Evolutionary conservation across 2,797 vertebrate species (phyloP).

Genomic region (Catostomus latipinnis): DNA sequence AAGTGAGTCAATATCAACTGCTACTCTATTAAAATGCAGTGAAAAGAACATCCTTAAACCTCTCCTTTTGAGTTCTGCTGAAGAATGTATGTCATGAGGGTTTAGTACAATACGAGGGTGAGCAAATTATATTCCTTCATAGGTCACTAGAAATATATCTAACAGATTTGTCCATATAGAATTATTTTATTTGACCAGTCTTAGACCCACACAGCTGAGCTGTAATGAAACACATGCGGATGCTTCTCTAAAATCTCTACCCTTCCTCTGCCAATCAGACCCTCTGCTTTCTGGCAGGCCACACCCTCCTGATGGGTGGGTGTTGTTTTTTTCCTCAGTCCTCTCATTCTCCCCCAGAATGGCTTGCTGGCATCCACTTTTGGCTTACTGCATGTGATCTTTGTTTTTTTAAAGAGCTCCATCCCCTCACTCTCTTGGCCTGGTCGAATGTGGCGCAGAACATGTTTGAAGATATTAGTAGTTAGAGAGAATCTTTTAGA

Average conservation of each 20-base stretch:
- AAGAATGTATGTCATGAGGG: no score
- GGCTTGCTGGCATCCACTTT: conserved; percentile 79
- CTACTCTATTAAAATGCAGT: no score
- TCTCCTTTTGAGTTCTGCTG: no score
- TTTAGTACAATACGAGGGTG: no score
- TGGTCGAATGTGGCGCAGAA: conserved; percentile 82
- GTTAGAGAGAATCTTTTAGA: conserved; percentile 82
- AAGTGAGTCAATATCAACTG: no score
- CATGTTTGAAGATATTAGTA: conserved; percentile 84
- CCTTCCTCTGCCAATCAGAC: conserved; percentile 49
- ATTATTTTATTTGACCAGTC: background rate
- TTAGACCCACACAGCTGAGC: conserved; percentile 87
- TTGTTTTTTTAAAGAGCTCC: conserved; percentile 75
- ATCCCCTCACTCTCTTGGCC: conserved; percentile 71
- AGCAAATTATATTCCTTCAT: no score
- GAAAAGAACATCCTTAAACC: no score
- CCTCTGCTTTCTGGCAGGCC: conserved; percentile 42
- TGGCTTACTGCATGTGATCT: conserved; percentile 65
- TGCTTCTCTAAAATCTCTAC: conserved; percentile 54
- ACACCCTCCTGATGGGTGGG: conserved; percentile 48
- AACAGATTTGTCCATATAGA: background rate
- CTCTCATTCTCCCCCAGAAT: conserved; percentile 63
- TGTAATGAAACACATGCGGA: conserved; percentile 77
- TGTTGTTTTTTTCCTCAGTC: conserved; percentile 55
- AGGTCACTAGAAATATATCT: background rate